phyloP scores from a whole-genome alignment of 1,140 invertebrate species.

The Trichoplusia ni region DNA sequence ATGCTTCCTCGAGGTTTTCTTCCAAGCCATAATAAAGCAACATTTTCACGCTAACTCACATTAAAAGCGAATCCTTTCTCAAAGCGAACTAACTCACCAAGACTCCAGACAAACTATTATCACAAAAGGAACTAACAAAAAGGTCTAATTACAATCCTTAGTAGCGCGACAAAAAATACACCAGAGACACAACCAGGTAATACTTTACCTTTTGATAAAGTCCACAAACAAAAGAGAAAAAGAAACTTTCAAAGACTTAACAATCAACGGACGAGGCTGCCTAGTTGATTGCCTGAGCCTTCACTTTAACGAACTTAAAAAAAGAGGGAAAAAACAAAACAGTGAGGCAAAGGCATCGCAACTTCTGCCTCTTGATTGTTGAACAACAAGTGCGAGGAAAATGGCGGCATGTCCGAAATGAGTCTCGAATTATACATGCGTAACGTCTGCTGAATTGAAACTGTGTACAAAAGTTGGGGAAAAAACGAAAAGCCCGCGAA shows the following conservation, averaged over 20 bases:
- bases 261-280: slow-evolving; percentile 44
- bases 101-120: slow-evolving; percentile 1
- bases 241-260: slow-evolving; percentile 39
- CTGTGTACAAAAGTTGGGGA: slow-evolving; percentile 37
- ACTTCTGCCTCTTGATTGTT: slow-evolving; percentile 53
- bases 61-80: not conserved
- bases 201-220: slow-evolving; percentile 31
- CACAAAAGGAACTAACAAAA: slow-evolving; percentile 12
- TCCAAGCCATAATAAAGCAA: not conserved
- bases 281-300: slow-evolving; percentile 43
- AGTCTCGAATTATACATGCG: slow-evolving; percentile 64
- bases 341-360: slow-evolving; percentile 35
- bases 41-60: not conserved
- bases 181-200: slow-evolving; percentile 41
- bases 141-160: slow-evolving; percentile 25
- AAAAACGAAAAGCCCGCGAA: not conserved
- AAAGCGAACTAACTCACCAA: not conserved
- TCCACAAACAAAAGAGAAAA: slow-evolving; percentile 7
- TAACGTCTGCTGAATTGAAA: slow-evolving; percentile 49
- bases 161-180: slow-evolving; percentile 9
- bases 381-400: slow-evolving; percentile 44
- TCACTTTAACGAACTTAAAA: slow-evolving; percentile 51
- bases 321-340: slow-evolving; percentile 43
- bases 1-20: no score
- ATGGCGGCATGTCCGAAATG: slow-evolving; percentile 47